Base-by-base conservation (phyloP, 2,797 vertebrate species). In the Gadopsis bispinosus region DNA sequence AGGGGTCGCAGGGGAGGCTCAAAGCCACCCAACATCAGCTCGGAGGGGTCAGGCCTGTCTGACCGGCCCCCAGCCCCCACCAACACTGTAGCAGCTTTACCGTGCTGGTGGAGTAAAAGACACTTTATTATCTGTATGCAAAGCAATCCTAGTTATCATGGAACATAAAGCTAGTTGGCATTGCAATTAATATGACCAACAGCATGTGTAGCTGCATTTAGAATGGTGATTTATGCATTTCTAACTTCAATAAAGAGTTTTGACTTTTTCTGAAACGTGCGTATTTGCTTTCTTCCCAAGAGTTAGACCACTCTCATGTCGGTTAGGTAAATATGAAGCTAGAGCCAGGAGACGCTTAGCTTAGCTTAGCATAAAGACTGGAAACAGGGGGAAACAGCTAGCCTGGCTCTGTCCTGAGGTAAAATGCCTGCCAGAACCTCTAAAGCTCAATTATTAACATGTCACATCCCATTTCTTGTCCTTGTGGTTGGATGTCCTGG, bases 31-130 rank as follows among this genome's bases (percentile, higher is more conserved):
- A 64, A 43, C 60, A 47, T 54, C 55, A 77, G 86, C 81, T 87
- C 82, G 70, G 87, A 59, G 67, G 87, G 75, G 51, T 66, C 72
- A 20, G 41, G 48, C 59, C 26, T 79, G 50, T 83, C 68, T 50
- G 89, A 86, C 88, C 90, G 58, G 84, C 76, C 85, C 88, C 77
- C 75, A 29, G 77, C 81, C 60, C 80, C 77, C 67, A 29, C 13
- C 65, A 43, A 19, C 56, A n/a, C 69, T 22, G 73, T 1, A 14
- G 83, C 65, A 58, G 80, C 73, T 70, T 60, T 74, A 70, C 64
- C 81, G 58, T 17, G 56, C 92, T 93, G 87, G 56, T 70, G 84
- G 86, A 79, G 87, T 35, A 64, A 82, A 79, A 84, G 29, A 89
- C 73, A 91, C 43, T 81, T 84, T 55, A 69, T 65, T 48, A 79